phyloP scores from a whole-genome alignment of 2,113 vertebrate genomes.

The Tenrec ecaudatus region DNA sequence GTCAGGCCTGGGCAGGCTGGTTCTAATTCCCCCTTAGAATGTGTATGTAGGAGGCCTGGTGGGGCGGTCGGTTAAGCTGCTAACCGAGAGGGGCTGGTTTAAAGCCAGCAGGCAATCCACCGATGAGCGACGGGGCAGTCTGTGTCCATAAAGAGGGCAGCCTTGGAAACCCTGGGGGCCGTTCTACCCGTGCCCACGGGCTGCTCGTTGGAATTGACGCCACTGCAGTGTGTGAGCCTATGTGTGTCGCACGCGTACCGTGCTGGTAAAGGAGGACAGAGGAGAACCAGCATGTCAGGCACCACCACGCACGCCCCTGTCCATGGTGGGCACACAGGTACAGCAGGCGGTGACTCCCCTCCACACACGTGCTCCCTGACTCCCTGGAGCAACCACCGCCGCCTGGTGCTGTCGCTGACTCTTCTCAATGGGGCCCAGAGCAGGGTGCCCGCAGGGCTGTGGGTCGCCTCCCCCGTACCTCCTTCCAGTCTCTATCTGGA shows the following conservation, averaged over 20 bases:
- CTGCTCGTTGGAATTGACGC: too few relatives aligned
- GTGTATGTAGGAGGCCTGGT: neutral
- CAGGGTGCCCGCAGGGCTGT: neutral
- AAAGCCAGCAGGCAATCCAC: too few relatives aligned
- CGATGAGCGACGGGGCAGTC: too few relatives aligned
- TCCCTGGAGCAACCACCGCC: neutral
- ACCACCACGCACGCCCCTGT: neutral
- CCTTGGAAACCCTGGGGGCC: too few relatives aligned
- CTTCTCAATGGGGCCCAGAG: neutral
- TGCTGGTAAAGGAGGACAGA: neutral
- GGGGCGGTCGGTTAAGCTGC: too few relatives aligned
- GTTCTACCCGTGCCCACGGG: too few relatives aligned
- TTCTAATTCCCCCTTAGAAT: neutral
- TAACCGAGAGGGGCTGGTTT: too few relatives aligned
- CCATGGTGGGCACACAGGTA: too few relatives aligned
- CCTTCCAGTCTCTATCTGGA: neutral
- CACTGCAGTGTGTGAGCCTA: neutral
- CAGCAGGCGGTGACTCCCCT: neutral
- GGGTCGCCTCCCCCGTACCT: neutral
- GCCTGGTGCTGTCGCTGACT: neutral
- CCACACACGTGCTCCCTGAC: neutral
- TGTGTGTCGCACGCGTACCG: neutral
- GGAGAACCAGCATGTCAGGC: neutral
- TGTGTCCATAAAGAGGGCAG: too few relatives aligned
- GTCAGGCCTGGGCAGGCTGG: neutral